Evolutionary conservation across 2,888 invertebrate species (phyloP).

Genomic region (Pyrocoelia pectoralis): DNA sequence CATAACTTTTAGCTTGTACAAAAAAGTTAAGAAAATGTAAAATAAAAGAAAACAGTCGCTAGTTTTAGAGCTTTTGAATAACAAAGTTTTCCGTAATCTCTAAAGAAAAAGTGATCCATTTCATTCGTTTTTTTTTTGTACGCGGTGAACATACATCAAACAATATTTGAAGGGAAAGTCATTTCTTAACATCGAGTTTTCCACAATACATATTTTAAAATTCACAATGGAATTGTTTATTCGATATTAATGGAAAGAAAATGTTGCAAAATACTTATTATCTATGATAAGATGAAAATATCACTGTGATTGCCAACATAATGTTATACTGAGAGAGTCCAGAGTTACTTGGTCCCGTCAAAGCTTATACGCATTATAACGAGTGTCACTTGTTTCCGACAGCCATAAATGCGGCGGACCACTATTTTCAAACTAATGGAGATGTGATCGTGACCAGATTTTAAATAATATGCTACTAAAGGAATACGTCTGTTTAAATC

Average conservation of each 20-base stretch:
- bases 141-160: neutral
- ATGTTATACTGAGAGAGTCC: constrained; percentile 23
- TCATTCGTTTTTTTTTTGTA: neutral
- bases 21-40: neutral
- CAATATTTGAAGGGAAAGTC: neutral
- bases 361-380: constrained; percentile 37
- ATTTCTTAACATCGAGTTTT: no score
- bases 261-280: no score
- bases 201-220: no score
- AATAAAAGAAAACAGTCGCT: neutral
- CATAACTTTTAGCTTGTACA: neutral
- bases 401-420: constrained; percentile 36
- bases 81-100: neutral
- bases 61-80: constrained; percentile 1
- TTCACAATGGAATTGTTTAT: no score
- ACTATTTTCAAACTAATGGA: constrained; percentile 38
- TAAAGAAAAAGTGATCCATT: neutral
- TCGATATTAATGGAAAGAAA: no score
- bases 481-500: constrained; percentile 25
- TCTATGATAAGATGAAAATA: no score
- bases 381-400: constrained; percentile 37
- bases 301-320: constrained; percentile 17
- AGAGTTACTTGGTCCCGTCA: constrained; percentile 31
- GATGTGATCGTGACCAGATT: constrained; percentile 33
- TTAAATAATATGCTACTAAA: constrained; percentile 9